Conservation (phyloP, 2,888 invertebrate species). For the Plutella xylostella region DNA sequence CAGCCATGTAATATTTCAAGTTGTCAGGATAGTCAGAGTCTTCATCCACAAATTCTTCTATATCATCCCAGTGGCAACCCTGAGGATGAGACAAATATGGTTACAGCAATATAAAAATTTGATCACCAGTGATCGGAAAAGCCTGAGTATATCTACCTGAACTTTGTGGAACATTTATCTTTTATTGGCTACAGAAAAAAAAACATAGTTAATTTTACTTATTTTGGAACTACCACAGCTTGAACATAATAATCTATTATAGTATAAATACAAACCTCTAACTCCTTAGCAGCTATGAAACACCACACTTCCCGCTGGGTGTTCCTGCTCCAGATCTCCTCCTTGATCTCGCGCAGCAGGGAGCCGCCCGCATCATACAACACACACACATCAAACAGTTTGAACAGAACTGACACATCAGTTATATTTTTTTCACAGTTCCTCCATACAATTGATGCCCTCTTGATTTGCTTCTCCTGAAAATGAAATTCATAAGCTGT, state of each 20-base stretch:
- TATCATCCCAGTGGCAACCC: conserved; percentile 51
- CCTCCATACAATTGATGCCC: conserved; percentile 71
- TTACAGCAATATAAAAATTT: background rate
- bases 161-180: too few species aligned
- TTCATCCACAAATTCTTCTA: conserved; percentile 41
- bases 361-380: conserved; percentile 69
- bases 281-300: conserved; percentile 51
- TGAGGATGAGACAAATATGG: conserved; percentile 16
- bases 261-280: conserved; percentile 34
- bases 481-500: too few species aligned
- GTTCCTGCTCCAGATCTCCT: conserved; percentile 44
- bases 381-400: conserved; percentile 68
- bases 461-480: conserved; percentile 62
- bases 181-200: too few species aligned
- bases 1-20: conserved; percentile 41
- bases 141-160: too few species aligned
- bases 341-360: conserved; percentile 53
- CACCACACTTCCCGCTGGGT: conserved; percentile 47
- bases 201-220: too few species aligned
- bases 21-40: conserved; percentile 32
- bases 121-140: too few species aligned
- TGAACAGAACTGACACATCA: conserved; percentile 68
- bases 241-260: too few species aligned
- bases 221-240: too few species aligned
- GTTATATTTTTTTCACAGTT: conserved; percentile 69